These are phyloP conservation scores for Sarcophilus harrisii DNA, from an alignment of 2,797 vertebrate genomes.

Conservation along the genomic window DNA sequence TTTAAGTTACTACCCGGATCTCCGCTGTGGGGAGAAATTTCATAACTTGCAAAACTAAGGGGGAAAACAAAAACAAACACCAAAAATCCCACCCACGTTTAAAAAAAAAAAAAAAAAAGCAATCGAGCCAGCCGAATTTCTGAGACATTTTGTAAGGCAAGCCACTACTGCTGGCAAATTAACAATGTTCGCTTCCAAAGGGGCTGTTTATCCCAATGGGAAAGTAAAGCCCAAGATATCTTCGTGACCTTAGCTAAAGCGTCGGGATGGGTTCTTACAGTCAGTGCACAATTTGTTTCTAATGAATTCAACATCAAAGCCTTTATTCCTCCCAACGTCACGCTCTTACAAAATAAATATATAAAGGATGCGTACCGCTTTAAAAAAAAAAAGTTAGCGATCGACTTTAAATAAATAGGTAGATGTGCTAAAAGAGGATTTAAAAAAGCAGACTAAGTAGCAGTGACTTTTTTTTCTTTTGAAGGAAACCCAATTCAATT, in stretches of 20 bases:
- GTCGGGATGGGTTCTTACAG: slow-evolving; percentile 44
- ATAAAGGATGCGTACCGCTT: slow-evolving; percentile 34
- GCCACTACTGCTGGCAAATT: not conserved
- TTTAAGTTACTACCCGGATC: slow-evolving; percentile 11
- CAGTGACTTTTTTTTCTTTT: slow-evolving; percentile 26
- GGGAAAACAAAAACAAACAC: slow-evolving; percentile 16
- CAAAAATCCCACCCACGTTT: not conserved
- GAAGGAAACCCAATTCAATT: slow-evolving; percentile 46
- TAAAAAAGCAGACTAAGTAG: slow-evolving; percentile 60
- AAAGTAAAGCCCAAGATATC: slow-evolving; percentile 45
- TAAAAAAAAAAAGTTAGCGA: slow-evolving; percentile 41
- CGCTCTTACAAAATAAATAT: slow-evolving; percentile 62
- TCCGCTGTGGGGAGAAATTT: slow-evolving; percentile 30
- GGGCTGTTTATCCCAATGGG: slow-evolving; percentile 40
- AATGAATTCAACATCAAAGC: slow-evolving; percentile 66
- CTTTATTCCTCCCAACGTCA: slow-evolving; percentile 61
- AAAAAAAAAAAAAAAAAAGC: slow-evolving; percentile 25
- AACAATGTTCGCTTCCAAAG: not conserved
- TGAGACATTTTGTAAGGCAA: slow-evolving; percentile 9
- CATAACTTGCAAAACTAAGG: slow-evolving; percentile 36
- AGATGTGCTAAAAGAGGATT: slow-evolving; percentile 17
- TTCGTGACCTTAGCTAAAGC: slow-evolving; percentile 43
- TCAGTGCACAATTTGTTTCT: slow-evolving; percentile 65
- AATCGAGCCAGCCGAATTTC: slow-evolving; percentile 31
- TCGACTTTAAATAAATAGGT: slow-evolving; percentile 66